phyloP scores from a whole-genome alignment of 1,140 invertebrate species.

The Ostrea denselamellosa region DNA sequence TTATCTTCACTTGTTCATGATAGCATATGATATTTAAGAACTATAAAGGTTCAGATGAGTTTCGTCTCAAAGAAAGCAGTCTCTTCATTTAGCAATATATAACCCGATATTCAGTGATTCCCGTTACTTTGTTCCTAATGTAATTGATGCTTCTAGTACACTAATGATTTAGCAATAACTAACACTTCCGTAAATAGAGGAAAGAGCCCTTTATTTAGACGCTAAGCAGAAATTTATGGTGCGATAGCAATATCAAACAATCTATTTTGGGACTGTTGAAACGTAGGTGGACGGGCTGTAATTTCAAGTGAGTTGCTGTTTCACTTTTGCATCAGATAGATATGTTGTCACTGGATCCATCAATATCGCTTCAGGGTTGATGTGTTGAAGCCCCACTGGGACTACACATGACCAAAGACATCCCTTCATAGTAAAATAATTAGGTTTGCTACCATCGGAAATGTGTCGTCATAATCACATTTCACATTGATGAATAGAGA shows the following conservation, averaged over 20 bases:
- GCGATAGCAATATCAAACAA: not conserved
- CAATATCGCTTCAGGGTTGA: slow-evolving; percentile 15
- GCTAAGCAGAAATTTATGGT: slow-evolving; percentile 7
- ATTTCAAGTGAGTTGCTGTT: slow-evolving; percentile 1
- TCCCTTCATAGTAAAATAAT: slow-evolving; percentile 22
- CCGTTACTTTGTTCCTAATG: not conserved
- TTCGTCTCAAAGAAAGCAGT: not conserved
- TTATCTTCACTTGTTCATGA: no score
- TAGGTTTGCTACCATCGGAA: not conserved
- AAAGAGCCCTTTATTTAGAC: slow-evolving; percentile 11
- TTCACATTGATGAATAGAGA: not conserved
- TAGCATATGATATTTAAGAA: no score
- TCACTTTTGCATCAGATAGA: slow-evolving; percentile 18
- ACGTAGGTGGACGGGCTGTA: slow-evolving; percentile 21
- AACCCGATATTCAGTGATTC: not conserved
- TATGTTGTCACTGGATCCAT: slow-evolving; percentile 23
- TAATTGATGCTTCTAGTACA: slow-evolving; percentile 6
- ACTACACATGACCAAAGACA: slow-evolving; percentile 17
- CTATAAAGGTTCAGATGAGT: no score
- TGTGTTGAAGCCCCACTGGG: slow-evolving; percentile 10
- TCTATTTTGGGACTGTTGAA: slow-evolving; percentile 26
- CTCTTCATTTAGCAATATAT: not conserved
- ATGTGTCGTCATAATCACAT: slow-evolving; percentile 7
- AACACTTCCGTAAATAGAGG: slow-evolving; percentile 29
- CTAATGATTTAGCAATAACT: slow-evolving; percentile 12